Conservation (phyloP, 2,797 vertebrate species). For the Coluber constrictor region DNA sequence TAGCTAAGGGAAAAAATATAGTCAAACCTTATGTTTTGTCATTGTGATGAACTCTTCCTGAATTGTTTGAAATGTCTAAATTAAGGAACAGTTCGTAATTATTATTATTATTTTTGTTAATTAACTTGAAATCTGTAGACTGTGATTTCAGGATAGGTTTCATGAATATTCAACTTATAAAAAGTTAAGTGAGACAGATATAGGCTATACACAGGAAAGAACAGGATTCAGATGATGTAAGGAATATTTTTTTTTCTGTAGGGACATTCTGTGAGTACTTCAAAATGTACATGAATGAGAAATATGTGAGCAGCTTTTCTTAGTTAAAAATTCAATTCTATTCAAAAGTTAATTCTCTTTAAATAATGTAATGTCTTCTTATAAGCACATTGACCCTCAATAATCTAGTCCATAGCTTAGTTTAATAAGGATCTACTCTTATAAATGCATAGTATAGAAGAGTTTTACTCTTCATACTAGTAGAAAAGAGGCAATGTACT, state of each 20-base stretch:
- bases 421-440: neutral
- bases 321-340: neutral
- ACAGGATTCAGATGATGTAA: neutral
- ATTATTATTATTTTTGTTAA: neutral
- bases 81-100: neutral
- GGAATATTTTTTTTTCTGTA: neutral
- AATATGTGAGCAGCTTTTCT: neutral
- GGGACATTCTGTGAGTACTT: neutral
- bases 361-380: neutral
- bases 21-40: neutral
- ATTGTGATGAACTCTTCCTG: neutral
- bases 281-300: neutral
- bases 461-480: neutral
- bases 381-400: neutral
- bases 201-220: rapidly evolving
- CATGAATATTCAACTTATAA: neutral
- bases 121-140: neutral
- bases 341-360: neutral
- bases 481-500: neutral
- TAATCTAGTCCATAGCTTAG: neutral
- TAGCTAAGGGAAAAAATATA: neutral
- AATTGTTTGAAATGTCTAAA: neutral
- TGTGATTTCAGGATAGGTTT: neutral
- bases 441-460: neutral
- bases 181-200: neutral